Conservation (phyloP, 2,797 vertebrate genomes). For the Xenopus petersii region DNA sequence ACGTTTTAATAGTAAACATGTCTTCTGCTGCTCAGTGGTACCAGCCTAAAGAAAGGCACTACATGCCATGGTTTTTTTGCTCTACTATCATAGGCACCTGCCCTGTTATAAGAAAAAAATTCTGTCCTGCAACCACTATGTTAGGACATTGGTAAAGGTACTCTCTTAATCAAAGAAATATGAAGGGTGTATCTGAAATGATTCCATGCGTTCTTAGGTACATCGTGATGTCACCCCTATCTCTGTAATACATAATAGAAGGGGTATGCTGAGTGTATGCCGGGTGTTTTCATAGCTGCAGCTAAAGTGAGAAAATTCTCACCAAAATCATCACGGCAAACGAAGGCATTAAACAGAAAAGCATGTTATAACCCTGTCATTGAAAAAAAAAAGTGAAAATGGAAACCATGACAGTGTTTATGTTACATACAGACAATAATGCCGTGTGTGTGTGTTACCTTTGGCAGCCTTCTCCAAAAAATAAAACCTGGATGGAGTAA, state of each 20-base stretch:
- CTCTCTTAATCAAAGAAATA: no score
- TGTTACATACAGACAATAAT: conserved; percentile 55
- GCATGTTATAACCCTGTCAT: conserved; percentile 39
- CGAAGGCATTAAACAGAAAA: conserved; percentile 35
- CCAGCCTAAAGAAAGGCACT: no score
- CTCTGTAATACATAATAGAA: conserved; percentile 12
- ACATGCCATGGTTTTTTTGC: no score
- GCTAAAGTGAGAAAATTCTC: conserved; percentile 28
- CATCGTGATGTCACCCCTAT: conserved; percentile 23
- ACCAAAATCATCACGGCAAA: conserved; percentile 45
- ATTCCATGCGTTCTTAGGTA: not conserved
- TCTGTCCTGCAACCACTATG: no score
- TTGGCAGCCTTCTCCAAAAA: conserved; percentile 46
- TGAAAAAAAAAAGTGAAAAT: conserved; percentile 36
- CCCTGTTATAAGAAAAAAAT: no score
- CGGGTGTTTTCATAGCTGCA: conserved; percentile 53
- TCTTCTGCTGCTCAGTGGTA: no score
- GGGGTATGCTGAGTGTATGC: not conserved
- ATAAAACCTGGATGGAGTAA: conserved; percentile 33
- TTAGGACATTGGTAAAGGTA: no score
- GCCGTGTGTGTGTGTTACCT: conserved; percentile 50
- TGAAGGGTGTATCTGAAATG: not conserved
- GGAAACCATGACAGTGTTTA: conserved; percentile 51
- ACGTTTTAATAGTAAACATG: no score
- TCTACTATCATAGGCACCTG: no score